Evolutionary conservation across 2,888 invertebrate genomes (phyloP).

Genomic region (Ceratothoa steindachneri): DNA sequence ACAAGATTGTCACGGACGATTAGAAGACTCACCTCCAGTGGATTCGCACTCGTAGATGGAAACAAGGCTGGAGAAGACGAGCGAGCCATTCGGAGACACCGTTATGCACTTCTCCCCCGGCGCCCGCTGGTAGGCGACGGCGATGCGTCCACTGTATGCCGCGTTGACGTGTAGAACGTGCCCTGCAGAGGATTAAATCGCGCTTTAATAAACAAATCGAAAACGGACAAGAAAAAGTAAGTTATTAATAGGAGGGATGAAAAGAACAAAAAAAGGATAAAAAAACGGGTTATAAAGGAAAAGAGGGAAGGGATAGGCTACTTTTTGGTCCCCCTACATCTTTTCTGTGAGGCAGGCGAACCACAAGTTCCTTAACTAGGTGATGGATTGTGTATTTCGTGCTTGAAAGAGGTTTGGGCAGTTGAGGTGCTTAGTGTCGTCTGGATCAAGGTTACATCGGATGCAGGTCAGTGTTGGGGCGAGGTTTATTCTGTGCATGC

Average conservation of each 20-base stretch:
- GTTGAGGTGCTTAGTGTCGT: too few relatives aligned
- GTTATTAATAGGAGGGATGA: not conserved
- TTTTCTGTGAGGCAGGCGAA: too few relatives aligned
- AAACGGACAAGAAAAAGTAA: not conserved
- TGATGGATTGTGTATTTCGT: too few relatives aligned
- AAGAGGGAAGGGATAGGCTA: too few relatives aligned
- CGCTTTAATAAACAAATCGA: not conserved
- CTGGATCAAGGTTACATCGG: too few relatives aligned
- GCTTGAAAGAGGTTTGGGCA: too few relatives aligned
- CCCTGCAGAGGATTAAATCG: conserved; percentile 58
- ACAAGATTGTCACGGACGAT: too few relatives aligned
- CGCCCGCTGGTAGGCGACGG: conserved; percentile 87
- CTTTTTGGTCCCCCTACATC: too few relatives aligned
- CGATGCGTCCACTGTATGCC: conserved; percentile 94
- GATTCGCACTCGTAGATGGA: conserved; percentile 99
- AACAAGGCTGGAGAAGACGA: conserved; percentile 84
- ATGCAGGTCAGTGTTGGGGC: too few relatives aligned
- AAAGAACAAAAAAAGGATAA: not conserved
- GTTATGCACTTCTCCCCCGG: not conserved
- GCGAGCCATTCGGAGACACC: conserved; percentile 65
- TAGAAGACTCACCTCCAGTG: conserved; percentile 82
- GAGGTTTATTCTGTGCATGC: too few relatives aligned
- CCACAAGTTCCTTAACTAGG: too few relatives aligned
- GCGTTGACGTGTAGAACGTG: conserved; percentile 90
- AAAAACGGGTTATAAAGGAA: too few relatives aligned